Conservation (phyloP, 2,797 vertebrate genomes). For the Pygocentrus nattereri region DNA sequence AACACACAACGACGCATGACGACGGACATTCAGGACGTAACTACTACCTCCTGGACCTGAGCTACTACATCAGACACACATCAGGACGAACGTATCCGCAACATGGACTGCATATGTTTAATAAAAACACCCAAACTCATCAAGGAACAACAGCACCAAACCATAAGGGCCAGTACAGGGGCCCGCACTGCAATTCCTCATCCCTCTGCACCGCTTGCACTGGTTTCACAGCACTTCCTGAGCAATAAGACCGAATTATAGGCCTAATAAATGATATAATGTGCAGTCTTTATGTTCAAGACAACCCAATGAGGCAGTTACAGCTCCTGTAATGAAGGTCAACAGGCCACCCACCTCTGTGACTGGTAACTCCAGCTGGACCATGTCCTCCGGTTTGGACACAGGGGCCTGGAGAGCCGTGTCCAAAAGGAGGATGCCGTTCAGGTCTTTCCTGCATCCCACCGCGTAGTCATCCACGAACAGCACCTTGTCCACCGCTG, state of each 20-base stretch:
- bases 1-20: too few species aligned
- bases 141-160: not conserved
- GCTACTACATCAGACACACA: too few species aligned
- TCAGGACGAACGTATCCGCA: too few species aligned
- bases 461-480: constrained; percentile 98
- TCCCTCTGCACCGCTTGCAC: too few species aligned
- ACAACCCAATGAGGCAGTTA: not conserved
- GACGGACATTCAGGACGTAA: too few species aligned
- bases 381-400: constrained; percentile 94
- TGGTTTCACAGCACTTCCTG: not conserved
- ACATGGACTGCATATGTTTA: too few species aligned
- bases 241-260: too few species aligned
- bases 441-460: constrained; percentile 98
- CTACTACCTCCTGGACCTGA: too few species aligned
- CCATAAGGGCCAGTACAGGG: not conserved
- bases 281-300: too few species aligned
- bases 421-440: constrained; percentile 97
- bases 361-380: constrained; percentile 97
- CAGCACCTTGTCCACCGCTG: constrained; percentile 98
- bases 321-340: not conserved
- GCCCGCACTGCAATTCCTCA: not conserved
- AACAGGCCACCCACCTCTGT: constrained; percentile 88
- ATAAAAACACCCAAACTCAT: too few species aligned
- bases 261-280: too few species aligned
- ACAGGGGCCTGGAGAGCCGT: constrained; percentile 97